Base-by-base conservation (phyloP, 2,888 invertebrate genomes). In the Molanna angustata region DNA sequence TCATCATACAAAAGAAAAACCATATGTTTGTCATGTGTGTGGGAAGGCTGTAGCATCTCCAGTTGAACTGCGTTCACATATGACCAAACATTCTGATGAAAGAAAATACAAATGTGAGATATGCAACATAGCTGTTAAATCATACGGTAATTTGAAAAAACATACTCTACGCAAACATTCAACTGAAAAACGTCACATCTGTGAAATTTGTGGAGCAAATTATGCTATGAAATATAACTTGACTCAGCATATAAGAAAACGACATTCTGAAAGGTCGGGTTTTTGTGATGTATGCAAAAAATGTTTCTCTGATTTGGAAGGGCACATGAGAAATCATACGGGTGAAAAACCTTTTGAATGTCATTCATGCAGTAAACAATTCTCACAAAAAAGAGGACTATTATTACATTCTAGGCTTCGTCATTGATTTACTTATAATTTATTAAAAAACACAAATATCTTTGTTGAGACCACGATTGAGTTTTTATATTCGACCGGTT, bases 221-320 rank as follows among this genome's bases (percentile, higher is more conserved):
- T 80, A 81, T 56, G 72, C 77, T 6, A 70, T 78, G 60, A 76
- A 78, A 44, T 80, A 80, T 3, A 80, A 80, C 52, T 63, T 82
- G 6, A 77, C 72, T 59, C 71, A 72, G 0, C 82, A 82, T 53
- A 76, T 79, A 35, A 69, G 69, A 55, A 70, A 79, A 21, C 75
- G 77, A 40, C 81, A 82, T 50, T 81, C 81, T 0, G 80, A 80
- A 53, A 70, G 72, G 48, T 80, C 82, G 0, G 80, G 80, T 0
- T 66, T 73, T 2, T 82, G 82, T 60, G 66, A 64, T 0, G 62
- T 78, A 4, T 82, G 82, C 60, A 63, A 71, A 9, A 81, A 80
- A 62, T 72, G 74, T 4, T 80, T 77, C 60, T 70, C 80, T 0
- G 76, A 82, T 62, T 61, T 82, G 18, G 74, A 73, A 41, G 74